Evolutionary conservation across 2,797 vertebrate genomes (phyloP).

Genomic region (Chelidonichthys spinosus): DNA sequence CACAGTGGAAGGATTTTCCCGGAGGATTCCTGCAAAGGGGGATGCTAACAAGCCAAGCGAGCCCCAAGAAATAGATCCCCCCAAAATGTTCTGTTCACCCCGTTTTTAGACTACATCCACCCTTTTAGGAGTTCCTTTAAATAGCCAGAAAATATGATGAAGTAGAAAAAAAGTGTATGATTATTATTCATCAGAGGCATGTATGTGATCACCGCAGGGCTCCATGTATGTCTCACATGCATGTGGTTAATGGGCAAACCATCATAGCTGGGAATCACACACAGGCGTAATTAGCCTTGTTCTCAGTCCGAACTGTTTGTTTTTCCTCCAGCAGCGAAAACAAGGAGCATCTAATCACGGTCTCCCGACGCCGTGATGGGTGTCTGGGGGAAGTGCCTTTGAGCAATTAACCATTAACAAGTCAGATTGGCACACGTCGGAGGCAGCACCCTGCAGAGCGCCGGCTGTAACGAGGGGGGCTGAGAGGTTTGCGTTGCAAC

Average conservation of each 20-base stretch:
- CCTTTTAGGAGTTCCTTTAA: neutral
- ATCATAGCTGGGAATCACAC: slow-evolving; percentile 49
- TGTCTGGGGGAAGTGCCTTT: slow-evolving; percentile 44
- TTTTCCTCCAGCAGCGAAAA: slow-evolving; percentile 49
- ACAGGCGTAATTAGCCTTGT: slow-evolving; percentile 52
- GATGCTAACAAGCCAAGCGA: slow-evolving; percentile 46
- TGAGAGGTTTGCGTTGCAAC: neutral
- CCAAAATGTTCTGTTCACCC: slow-evolving; percentile 5
- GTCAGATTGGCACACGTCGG: slow-evolving; percentile 60
- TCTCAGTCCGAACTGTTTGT: slow-evolving; percentile 28
- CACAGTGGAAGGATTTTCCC: slow-evolving; percentile 41
- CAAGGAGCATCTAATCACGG: slow-evolving; percentile 59
- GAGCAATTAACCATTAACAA: slow-evolving; percentile 61
- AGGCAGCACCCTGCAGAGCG: slow-evolving; percentile 21
- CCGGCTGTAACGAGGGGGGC: slow-evolving; percentile 13
- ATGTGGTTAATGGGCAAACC: slow-evolving; percentile 32
- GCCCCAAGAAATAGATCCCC: slow-evolving; percentile 29
- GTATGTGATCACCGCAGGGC: neutral
- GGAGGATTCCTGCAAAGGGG: slow-evolving; percentile 43
- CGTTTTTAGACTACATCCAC: slow-evolving; percentile 8
- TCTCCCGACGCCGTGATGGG: slow-evolving; percentile 35
- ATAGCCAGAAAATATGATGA: neutral
- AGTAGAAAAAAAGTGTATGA: neutral
- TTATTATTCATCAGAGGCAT: neutral
- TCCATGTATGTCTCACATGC: slow-evolving; percentile 19